Evolutionary conservation across 2,797 vertebrate genomes (phyloP), one percentile per base, ranked within the genome.

Genomic region (Hypotaenidia philippensis): DNA sequence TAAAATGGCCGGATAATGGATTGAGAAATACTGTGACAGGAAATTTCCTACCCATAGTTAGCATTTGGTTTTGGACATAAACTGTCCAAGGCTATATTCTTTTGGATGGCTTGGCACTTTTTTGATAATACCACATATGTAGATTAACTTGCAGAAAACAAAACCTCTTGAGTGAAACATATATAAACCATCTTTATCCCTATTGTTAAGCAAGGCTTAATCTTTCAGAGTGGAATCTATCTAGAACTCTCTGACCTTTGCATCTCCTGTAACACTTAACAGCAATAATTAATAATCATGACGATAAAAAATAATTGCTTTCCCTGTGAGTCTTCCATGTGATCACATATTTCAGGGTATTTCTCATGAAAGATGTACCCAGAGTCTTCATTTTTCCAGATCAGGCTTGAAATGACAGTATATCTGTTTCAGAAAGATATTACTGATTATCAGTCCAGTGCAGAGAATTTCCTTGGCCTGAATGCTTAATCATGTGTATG

Each of bases 21-120:
- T 26, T 79, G 49, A 94, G 70, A 94, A 95, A 92, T 63, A 74
- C 44, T 3, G 5, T 76, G 69, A 81, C 71, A 93, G 47, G 82
- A 86, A 83, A 83, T 83, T 93, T 93, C 40, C 63, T 93, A 53
- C 14, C 31, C 31, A 36, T 22, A 75, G 27, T 72, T 91, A 72
- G 55, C 25, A 44, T 79, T 26, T 52, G 22, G 14, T 10, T 91
- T 78, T 81, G 57, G 38, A 72, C 41, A 74, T n/a, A 72, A 78
- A 47, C 13, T 57, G 1, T 75, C 61, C 55, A 63, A 61, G 40
- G 14, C 49, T 77, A 19, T 38, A 32, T 49, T 61, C 32, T 85
- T 29, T 72, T 56, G 22, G 25, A 45, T 52, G 49, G 26, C 23
- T 75, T 78, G 41, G 26, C 53, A 53, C 10, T n/a, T 83, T 80